Percentiles rank a stretch among this genome's conserved stretches.
These are phyloP conservation scores for Scotopteryx bipunctaria DNA, from an alignment of 2,888 invertebrate species.

Conservation along the genomic window DNA sequence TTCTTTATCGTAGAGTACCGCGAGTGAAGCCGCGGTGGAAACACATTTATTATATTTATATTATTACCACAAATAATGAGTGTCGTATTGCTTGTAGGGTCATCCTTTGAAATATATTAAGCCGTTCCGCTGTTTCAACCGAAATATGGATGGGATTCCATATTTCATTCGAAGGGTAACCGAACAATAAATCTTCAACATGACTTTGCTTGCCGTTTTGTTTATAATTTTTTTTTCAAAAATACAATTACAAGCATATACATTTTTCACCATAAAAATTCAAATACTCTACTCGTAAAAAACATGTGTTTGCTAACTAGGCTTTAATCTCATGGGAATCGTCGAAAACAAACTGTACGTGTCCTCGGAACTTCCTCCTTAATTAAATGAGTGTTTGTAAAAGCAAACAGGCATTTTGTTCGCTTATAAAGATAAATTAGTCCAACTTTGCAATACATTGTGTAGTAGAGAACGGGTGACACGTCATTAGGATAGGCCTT, in stretches of 20 bases:
- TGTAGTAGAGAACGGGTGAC: slow-evolving; percentile 34
- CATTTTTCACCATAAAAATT: no score
- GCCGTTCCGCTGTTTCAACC: slow-evolving; percentile 32
- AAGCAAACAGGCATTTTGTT: slow-evolving; percentile 53
- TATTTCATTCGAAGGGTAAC: slow-evolving; percentile 38
- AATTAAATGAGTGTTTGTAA: slow-evolving; percentile 64
- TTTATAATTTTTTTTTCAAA: not conserved
- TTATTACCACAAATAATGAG: slow-evolving; percentile 51
- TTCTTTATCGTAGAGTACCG: no score
- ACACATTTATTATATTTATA: no score
- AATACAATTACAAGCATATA: not conserved
- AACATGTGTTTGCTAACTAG: slow-evolving; percentile 11
- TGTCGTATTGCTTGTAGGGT: slow-evolving; percentile 45
- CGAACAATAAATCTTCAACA: slow-evolving; percentile 32
- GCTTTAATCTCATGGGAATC: slow-evolving; percentile 26
- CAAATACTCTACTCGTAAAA: not conserved
- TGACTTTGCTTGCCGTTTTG: not conserved
- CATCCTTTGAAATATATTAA: slow-evolving; percentile 43
- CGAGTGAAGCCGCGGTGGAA: no score
- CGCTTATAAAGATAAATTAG: slow-evolving; percentile 49
- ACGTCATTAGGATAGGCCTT: slow-evolving; percentile 33
- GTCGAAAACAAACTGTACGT: slow-evolving; percentile 56
- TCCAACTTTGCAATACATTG: slow-evolving; percentile 43
- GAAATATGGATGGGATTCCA: slow-evolving; percentile 34
- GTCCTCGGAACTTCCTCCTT: slow-evolving; percentile 63